These are phyloP conservation scores for Xerus rutilus DNA, from an alignment of 2,797 vertebrate species.

Conservation along the genomic window DNA sequence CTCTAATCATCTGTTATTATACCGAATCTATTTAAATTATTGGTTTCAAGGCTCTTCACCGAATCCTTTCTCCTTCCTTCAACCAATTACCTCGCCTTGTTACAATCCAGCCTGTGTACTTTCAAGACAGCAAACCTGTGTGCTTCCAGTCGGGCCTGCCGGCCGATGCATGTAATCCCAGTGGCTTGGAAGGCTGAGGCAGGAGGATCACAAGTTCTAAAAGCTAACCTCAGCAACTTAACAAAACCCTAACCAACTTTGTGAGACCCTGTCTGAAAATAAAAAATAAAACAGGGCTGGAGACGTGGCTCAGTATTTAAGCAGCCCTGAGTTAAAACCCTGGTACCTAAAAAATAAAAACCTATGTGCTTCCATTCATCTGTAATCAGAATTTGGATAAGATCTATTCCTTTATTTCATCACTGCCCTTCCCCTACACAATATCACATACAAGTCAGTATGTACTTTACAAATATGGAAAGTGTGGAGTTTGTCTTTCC, in stretches of 20 bases:
- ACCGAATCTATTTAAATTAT: conserved; percentile 47
- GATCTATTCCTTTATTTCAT: background rate
- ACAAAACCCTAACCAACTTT: too few relatives aligned
- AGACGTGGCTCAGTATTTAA: too few relatives aligned
- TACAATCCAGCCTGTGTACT: background rate
- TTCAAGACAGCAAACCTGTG: background rate
- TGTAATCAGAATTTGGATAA: background rate
- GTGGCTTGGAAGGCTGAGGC: too few relatives aligned
- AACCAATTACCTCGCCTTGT: background rate
- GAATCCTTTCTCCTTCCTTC: conserved; percentile 55
- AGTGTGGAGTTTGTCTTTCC: background rate
- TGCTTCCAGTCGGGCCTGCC: background rate
- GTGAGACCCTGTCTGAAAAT: too few relatives aligned
- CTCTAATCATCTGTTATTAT: conserved; percentile 44
- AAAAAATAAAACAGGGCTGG: too few relatives aligned
- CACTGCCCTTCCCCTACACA: background rate
- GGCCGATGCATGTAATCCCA: too few relatives aligned
- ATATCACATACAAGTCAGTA: background rate
- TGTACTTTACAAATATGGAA: background rate
- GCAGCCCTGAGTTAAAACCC: too few relatives aligned
- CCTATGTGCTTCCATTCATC: background rate
- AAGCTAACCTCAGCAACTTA: too few relatives aligned
- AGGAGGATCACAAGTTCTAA: too few relatives aligned
- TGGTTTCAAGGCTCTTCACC: conserved; percentile 54
- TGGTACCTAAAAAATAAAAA: too few relatives aligned